These are phyloP conservation scores for Ceratosolen solmsi DNA, from an alignment of 1,140 invertebrate genomes.

Conservation along the genomic window DNA sequence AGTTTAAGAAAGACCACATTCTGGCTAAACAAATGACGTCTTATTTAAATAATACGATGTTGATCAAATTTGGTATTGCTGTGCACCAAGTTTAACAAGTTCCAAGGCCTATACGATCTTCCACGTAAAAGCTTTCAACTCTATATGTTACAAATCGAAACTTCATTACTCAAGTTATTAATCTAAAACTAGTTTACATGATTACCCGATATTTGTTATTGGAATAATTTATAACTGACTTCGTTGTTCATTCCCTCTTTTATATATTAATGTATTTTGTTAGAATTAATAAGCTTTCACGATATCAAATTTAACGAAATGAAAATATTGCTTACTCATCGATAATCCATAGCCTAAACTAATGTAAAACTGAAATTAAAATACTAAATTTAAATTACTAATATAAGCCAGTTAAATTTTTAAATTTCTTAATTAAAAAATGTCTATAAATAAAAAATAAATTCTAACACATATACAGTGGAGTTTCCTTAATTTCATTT, in stretches of 20 bases:
- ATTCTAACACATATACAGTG: too few species aligned
- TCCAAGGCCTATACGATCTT: neutral
- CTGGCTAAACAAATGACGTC: neutral
- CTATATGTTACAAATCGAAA: neutral
- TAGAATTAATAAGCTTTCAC: conserved; percentile 1
- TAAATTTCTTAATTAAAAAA: too few species aligned
- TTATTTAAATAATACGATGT: neutral
- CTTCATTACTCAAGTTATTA: neutral
- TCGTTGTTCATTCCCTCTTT: neutral
- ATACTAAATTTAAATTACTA: too few species aligned
- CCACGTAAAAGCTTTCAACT: neutral
- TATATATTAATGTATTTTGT: neutral
- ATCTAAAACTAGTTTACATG: neutral
- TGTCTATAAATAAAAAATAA: too few species aligned
- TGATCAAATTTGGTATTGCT: neutral
- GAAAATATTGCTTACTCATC: neutral
- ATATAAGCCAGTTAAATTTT: too few species aligned
- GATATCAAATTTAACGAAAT: neutral
- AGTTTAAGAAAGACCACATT: neutral
- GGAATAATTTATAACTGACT: conserved; percentile 18
- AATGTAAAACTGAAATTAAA: too few species aligned
- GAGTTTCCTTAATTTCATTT: too few species aligned
- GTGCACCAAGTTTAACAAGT: neutral
- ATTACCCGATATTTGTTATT: neutral
- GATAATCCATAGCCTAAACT: neutral